These are phyloP conservation scores for Amblyornis subalaris DNA, from an alignment of 2,113 vertebrate genomes.

Conservation along the genomic window DNA sequence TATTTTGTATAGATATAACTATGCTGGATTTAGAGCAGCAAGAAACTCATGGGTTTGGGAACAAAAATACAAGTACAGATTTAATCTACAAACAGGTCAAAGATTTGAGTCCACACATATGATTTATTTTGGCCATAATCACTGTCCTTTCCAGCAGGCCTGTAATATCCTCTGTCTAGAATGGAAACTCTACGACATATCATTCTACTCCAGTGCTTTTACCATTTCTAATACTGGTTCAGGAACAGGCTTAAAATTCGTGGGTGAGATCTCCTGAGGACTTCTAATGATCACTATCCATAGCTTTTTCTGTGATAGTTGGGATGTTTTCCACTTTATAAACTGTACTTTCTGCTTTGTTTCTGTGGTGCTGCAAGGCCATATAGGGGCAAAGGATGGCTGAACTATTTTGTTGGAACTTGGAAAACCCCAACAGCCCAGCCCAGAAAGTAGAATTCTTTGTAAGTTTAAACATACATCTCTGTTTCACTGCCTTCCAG, in stretches of 20 bases:
- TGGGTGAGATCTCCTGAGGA: not conserved
- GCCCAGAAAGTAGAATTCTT: not conserved
- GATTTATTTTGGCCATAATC: not conserved
- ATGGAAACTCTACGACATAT: not conserved
- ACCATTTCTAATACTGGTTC: not conserved
- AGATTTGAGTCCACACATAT: not conserved
- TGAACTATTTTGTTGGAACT: not conserved
- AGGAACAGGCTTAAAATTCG: not conserved
- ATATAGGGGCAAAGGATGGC: not conserved
- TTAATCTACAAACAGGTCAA: not conserved
- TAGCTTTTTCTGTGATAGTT: not conserved
- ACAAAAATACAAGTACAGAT: not conserved
- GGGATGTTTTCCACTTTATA: not conserved
- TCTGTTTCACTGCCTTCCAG: not conserved
- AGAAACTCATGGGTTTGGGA: not conserved
- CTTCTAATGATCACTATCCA: not conserved
- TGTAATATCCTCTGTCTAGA: not conserved
- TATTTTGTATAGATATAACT: not conserved
- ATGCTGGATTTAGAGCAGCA: not conserved
- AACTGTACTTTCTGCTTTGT: not conserved
- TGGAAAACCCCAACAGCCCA: not conserved
- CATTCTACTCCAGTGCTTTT: not conserved
- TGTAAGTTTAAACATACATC: not conserved
- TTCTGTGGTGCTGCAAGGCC: not conserved
- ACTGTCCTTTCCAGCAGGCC: not conserved